Evolutionary conservation across 2,888 invertebrate genomes (phyloP), one percentile per base, ranked within the genome.

Genomic region (Morpho helenor): DNA sequence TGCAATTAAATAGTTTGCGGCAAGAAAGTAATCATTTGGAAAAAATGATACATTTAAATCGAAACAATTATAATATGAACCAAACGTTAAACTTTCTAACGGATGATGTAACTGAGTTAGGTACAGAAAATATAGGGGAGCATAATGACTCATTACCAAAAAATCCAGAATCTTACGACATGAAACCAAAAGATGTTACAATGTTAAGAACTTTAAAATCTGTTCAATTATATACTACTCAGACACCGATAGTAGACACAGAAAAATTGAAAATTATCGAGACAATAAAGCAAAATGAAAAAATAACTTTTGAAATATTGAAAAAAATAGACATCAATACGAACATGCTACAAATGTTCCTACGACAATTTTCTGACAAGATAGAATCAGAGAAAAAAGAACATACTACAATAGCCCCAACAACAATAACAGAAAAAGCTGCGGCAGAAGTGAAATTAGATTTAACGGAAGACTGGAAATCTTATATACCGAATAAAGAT

Each of bases 291-390:
- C 69, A 70, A 54, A 83, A 83, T n/a, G 80, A 81, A 3, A 77
- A 79, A 22, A 52, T 82, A 7, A 85, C 86, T 0, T 75, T 75
- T 16, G 75, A 79, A 63, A 82, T 89, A 10, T 60, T 89, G 16
- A 73, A 71, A n/a, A 84, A 82, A 64, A 80, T 88, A 0, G 81
- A 86, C 43, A 73, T 63, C 57, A 88, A 88, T 49, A 87, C 87
- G 0, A 74, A 79, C 23, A 67, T 84, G 9, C 56, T 88, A 8
- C 73, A 83, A 63, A 61, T 50, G 0, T 84, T 87, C 50, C 63
- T 89, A 7, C 57, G 68, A n/a, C 82, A 80, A 68, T 54, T 88
- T 8, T 61, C 76, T 0, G 70, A 74, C 0, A 77, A 67, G 55
- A 10, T 55, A 6, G 49, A 47, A 7, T n/a, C 44, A n/a, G 55